Base-by-base conservation (phyloP, 2,797 vertebrate species). In the Natrix natrix region DNA sequence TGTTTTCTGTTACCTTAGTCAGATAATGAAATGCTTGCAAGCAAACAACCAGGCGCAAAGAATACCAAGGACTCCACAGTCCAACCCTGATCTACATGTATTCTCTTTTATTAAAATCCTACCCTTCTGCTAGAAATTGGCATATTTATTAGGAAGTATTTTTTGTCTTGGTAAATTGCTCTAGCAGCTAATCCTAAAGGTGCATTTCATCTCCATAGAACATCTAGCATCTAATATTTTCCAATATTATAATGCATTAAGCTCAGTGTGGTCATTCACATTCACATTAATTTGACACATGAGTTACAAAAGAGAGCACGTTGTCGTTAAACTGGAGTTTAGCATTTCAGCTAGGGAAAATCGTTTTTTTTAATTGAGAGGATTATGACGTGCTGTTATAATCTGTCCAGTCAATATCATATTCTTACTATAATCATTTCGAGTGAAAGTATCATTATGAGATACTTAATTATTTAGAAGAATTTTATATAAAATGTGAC, bases 261-360 rank as follows among this genome's bases (percentile, higher is more conserved):
- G 24, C 16, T 89, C 66, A 88, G 12, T 54, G 57, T 56, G 87
- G 16, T 93, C 69, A 54, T 37, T 74, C 69, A 89, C 12, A 48
- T 91, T 63, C 60, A 61, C 55, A 37, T 88, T 93, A 90, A 90
- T 89, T 93, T 87, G 89, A 86, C 87, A 93, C 69, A 24, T 86
- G 90, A 89, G 52, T 91, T 91, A 61, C 57, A 89, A 56, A 91
- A 91, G 87, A 57, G 61, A 91, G 66, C 55, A 26, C 88, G 24
- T 57, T 61, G 48, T 87, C 28, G 11, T 26, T 69, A 48, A 74
- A n/a, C 37, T 86, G 57, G 59, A 66, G 55, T n/a, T 11, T 28
- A 57, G 28, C 92, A 60, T 86, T 88, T 88, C 92, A 89, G n/a
- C 83, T 37, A 43, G 43, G 88, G 32, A 59, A 93, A 91, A 91